Evolutionary conservation across 2,888 invertebrate species (phyloP).

Genomic region (Drosophila lacicola): DNA sequence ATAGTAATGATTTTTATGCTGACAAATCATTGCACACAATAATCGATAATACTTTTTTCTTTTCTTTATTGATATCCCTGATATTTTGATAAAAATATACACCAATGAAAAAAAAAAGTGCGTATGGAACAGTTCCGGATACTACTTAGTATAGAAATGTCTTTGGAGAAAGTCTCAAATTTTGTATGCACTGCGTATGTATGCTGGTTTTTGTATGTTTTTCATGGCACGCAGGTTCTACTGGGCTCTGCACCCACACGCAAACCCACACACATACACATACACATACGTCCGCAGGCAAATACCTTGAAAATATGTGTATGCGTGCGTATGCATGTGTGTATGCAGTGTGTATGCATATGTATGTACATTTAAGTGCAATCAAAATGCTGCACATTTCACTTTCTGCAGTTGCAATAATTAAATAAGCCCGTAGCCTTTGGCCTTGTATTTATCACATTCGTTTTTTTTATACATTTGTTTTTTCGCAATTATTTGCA

Average conservation of each 20-base stretch:
- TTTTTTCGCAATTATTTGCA: slow-evolving; percentile 16
- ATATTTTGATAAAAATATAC: neutral
- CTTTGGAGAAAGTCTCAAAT: slow-evolving; percentile 2
- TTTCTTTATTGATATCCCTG: neutral
- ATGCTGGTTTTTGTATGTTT: slow-evolving; percentile 23
- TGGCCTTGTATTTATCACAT: slow-evolving; percentile 1
- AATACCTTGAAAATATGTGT: slow-evolving; percentile 52
- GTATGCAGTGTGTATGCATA: slow-evolving; percentile 7
- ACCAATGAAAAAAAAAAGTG: slow-evolving; percentile 5
- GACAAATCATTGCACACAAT: neutral
- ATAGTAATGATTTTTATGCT: neutral
- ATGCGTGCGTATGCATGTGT: slow-evolving; percentile 9
- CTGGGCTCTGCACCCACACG: slow-evolving; percentile 38
- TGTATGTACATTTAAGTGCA: slow-evolving; percentile 29
- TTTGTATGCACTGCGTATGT: neutral
- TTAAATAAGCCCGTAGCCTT: neutral
- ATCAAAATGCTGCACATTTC: slow-evolving; percentile 33
- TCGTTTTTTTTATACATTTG: neutral
- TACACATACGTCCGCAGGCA: slow-evolving; percentile 17
- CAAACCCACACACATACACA: slow-evolving; percentile 18
- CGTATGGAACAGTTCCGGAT: neutral
- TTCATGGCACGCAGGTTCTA: slow-evolving; percentile 30
- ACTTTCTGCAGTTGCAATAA: slow-evolving; percentile 13
- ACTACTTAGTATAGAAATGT: neutral
- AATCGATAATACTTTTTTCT: slow-evolving; percentile 6